These are phyloP conservation scores for Macrotis lagotis DNA, from an alignment of 2,113 vertebrate genomes.

Conservation along the genomic window DNA sequence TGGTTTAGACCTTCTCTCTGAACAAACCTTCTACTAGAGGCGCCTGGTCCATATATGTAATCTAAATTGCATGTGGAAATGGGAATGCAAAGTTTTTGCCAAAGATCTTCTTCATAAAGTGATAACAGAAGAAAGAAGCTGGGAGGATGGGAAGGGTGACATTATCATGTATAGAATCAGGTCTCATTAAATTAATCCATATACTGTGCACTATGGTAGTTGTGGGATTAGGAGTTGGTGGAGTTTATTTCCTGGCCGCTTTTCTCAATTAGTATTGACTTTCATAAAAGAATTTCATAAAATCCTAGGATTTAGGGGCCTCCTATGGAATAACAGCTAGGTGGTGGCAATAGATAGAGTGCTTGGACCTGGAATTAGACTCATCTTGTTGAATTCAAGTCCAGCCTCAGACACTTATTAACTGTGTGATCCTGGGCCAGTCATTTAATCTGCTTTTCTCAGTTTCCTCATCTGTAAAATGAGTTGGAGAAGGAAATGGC, in stretches of 20 bases:
- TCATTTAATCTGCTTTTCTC: too few species aligned
- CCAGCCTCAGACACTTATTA: too few species aligned
- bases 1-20: background rate
- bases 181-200: conserved; percentile 23
- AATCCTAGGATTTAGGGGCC: background rate
- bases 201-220: background rate
- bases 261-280: conserved; percentile 13
- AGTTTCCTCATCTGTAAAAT: too few species aligned
- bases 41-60: background rate
- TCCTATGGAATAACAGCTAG: conserved; percentile 22
- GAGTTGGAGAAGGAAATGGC: too few species aligned
- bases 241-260: background rate
- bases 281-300: conserved; percentile 34
- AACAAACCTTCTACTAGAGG: conserved; percentile 10
- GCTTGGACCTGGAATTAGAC: too few species aligned
- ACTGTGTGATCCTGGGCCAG: too few species aligned
- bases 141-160: background rate
- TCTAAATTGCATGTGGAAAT: background rate
- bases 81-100: conserved; percentile 46
- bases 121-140: conserved; percentile 36
- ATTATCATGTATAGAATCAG: conserved; percentile 7
- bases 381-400: too few species aligned
- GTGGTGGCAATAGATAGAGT: too few species aligned
- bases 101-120: conserved; percentile 56
- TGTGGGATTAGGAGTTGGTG: background rate